phyloP scores from a whole-genome alignment of 2,797 vertebrate genomes.

The Sorex maritimensis region DNA sequence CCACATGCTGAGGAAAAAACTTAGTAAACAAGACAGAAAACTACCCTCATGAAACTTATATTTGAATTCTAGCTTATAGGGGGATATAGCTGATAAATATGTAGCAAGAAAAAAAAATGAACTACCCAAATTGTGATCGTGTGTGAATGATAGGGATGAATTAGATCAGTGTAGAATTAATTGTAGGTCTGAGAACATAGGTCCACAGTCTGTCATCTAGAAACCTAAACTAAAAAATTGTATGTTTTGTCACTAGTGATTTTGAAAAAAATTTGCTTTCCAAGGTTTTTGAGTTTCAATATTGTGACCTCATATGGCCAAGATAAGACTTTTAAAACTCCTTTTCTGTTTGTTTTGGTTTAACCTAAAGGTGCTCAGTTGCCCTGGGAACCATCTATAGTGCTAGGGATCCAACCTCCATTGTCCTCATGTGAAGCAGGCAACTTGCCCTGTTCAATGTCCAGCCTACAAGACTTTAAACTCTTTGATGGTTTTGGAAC shows the following conservation, averaged over 20 bases:
- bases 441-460: too few relatives aligned
- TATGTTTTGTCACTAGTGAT: constrained; percentile 12
- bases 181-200: constrained; percentile 12
- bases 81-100: neutral
- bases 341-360: too few relatives aligned
- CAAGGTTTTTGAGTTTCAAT: constrained; percentile 8
- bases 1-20: neutral
- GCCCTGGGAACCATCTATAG: too few relatives aligned
- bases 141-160: neutral
- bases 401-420: too few relatives aligned
- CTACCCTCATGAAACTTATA: neutral
- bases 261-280: neutral
- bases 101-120: neutral
- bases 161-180: neutral
- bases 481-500: too few relatives aligned
- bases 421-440: too few relatives aligned
- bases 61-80: constrained; percentile 23
- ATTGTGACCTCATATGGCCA: neutral
- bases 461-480: too few relatives aligned
- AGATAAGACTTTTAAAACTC: neutral
- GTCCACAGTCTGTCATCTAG: neutral
- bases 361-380: too few relatives aligned
- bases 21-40: neutral
- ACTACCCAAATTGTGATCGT: neutral
- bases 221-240: neutral